Base-by-base conservation (phyloP, 2,113 vertebrate genomes). In the Poicephalus gulielmi region DNA sequence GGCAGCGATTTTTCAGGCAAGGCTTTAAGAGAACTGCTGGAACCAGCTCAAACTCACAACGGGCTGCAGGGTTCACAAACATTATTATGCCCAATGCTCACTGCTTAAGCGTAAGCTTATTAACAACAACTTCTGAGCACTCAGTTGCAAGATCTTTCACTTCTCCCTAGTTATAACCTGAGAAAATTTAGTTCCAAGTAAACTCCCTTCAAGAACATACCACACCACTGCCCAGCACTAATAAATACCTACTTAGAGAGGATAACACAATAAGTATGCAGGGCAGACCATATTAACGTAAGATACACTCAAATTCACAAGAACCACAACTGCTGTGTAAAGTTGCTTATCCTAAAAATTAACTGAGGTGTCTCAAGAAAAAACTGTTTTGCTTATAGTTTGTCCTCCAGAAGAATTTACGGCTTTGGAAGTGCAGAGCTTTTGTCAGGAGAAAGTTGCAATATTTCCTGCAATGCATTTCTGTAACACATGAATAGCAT, bases 31-130 rank as follows among this genome's bases (percentile, higher is more conserved):
- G 50, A 88, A 39, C 60, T 33, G 47, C 73, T 83, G 86, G 86
- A 92, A 83, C 10, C 0, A 0, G 55, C 73, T 91, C 91, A 78
- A 81, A 46, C 47, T 64, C 83, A 35, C 50, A 50, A 27, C 1
- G 1, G 66, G 33, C 70, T 18, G 30, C 13, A 2, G 44, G 77
- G 78, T 87, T 92, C 79, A 83, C 88, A 95, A 92, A 78, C 60
- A 59, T 67, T 57, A 95, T 95, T 86, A 96, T 81, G 73, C 39
- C 83, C 94, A 94, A 92, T 87, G 74, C 89, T 75, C 83, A 31
- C 74, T 0, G 81, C 94, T 95, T 96, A 95, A 68, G n/a, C 39
- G 73, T 95, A 97, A 97, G 96, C 96, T 94, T 78, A 97, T 96
- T 97, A 97, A 88, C 10, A 1, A 30, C 95, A 92, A 71, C 75